A percentile compares a stretch with the other conserved stretches of the same genome.
These are phyloP conservation scores for Stichodactyla helianthus DNA, from an alignment of 64 coral and sea anemone species.

Conservation along the genomic window DNA sequence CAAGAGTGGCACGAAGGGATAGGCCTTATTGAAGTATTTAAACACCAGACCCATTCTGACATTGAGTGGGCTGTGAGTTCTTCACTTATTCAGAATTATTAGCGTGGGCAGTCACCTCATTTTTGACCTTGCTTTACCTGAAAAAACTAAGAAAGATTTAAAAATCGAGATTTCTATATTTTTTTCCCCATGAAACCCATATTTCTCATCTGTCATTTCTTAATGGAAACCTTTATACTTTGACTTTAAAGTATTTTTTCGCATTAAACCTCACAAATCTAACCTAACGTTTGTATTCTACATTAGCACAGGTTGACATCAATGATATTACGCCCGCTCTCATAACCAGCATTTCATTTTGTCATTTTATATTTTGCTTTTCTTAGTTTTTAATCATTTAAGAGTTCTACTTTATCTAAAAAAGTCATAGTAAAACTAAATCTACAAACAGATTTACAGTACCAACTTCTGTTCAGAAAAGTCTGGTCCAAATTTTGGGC, in stretches of 20 bases:
- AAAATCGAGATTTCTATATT: too few species aligned
- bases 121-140: too few species aligned
- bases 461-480: background rate
- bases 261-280: background rate
- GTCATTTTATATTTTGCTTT: background rate
- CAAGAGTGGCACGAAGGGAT: slow-evolving; percentile 58
- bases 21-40: slow-evolving; percentile 36
- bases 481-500: background rate
- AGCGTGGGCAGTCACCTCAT: too few species aligned
- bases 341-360: too few species aligned
- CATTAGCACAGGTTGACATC: too few species aligned
- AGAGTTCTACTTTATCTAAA: background rate
- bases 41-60: background rate
- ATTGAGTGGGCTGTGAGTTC: background rate
- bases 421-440: background rate
- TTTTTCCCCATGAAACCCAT: too few species aligned
- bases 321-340: too few species aligned
- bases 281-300: too few species aligned
- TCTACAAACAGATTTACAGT: background rate
- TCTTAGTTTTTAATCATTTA: background rate
- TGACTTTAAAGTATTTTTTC: background rate
- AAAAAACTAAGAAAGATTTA: too few species aligned
- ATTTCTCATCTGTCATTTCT: too few species aligned
- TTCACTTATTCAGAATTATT: background rate
- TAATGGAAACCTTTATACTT: too few species aligned